Percentiles rank a stretch among this genome's conserved stretches.
These are phyloP conservation scores for Spodoptera littoralis DNA, from an alignment of 2,888 invertebrate species.

Conservation along the genomic window DNA sequence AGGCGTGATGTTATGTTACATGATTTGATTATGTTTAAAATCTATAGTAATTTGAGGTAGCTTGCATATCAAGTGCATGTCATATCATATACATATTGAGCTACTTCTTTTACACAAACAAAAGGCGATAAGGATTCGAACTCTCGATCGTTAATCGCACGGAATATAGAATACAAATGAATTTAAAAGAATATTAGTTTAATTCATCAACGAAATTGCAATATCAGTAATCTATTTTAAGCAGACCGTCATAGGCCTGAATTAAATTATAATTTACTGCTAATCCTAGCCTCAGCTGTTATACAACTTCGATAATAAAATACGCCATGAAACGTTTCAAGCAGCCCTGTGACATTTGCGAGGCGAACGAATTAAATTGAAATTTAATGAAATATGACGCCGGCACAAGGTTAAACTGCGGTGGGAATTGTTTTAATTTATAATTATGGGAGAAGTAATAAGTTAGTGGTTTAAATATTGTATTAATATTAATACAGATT, in stretches of 20 bases:
- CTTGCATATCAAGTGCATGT: too few relatives aligned
- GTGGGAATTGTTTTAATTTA: slow-evolving; percentile 12
- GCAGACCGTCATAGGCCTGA: background rate
- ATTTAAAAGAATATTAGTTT: too few relatives aligned
- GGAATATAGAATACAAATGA: too few relatives aligned
- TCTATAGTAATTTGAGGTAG: too few relatives aligned
- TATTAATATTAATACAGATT: too few relatives aligned
- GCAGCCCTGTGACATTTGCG: slow-evolving; percentile 27
- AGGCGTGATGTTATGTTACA: too few relatives aligned
- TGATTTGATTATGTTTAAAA: too few relatives aligned
- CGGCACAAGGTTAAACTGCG: slow-evolving; percentile 17
- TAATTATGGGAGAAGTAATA: slow-evolving; percentile 17
- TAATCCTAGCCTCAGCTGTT: background rate
- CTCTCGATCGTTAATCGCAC: too few relatives aligned
- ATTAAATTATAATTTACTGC: background rate
- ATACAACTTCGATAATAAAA: slow-evolving; percentile 15
- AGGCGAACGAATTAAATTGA: slow-evolving; percentile 33
- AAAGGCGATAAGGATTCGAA: too few relatives aligned
- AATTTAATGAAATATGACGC: slow-evolving; percentile 31
- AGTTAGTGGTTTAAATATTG: background rate
- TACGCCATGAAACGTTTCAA: slow-evolving; percentile 17
- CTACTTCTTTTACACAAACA: too few relatives aligned
- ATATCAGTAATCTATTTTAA: background rate
- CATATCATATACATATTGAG: too few relatives aligned
- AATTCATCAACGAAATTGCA: too few relatives aligned